A percentile compares a stretch with the other conserved stretches of the same genome.
phyloP scores from a whole-genome alignment of 2,888 invertebrate genomes.

The Yponomeuta evonymella region DNA sequence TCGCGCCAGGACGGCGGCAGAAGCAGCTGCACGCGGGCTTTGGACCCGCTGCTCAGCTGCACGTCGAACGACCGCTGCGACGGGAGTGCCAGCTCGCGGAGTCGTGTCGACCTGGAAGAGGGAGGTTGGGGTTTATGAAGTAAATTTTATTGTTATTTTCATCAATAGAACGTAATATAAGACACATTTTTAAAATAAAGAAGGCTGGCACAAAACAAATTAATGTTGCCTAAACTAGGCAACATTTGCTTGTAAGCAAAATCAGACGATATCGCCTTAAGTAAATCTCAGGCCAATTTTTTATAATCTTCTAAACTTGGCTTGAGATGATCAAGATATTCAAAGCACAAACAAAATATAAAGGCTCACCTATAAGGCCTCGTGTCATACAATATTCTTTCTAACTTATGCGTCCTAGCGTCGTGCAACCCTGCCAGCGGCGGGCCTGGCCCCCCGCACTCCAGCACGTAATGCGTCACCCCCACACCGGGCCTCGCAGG shows the following conservation, averaged over 20 bases:
- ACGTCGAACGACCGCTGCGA: constrained; percentile 89
- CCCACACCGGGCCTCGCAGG: constrained; percentile 64
- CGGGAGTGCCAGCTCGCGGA: constrained; percentile 88
- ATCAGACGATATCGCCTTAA: too few species aligned
- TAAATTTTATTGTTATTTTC: too few species aligned
- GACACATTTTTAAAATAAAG: too few species aligned
- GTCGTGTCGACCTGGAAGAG: constrained; percentile 74
- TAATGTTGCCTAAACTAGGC: too few species aligned
- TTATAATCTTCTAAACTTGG: too few species aligned
- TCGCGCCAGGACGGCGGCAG: constrained; percentile 93
- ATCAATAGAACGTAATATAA: too few species aligned
- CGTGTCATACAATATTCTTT: constrained; percentile 86
- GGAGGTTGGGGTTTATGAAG: too few species aligned
- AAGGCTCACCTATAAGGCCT: constrained; percentile 75
- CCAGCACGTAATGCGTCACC: constrained; percentile 83
- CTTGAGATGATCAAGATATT: too few species aligned
- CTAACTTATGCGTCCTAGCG: constrained; percentile 83
- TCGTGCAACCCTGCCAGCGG: constrained; percentile 89
- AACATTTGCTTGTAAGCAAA: too few species aligned
- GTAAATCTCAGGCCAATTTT: too few species aligned
- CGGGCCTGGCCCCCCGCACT: constrained; percentile 94
- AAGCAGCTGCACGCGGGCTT: constrained; percentile 90
- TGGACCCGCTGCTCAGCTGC: constrained; percentile 87
- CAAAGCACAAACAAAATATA: not conserved
- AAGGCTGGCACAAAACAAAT: too few species aligned